Conservation (phyloP, 2,888 invertebrate genomes). For the Iphiclides podalirius region DNA sequence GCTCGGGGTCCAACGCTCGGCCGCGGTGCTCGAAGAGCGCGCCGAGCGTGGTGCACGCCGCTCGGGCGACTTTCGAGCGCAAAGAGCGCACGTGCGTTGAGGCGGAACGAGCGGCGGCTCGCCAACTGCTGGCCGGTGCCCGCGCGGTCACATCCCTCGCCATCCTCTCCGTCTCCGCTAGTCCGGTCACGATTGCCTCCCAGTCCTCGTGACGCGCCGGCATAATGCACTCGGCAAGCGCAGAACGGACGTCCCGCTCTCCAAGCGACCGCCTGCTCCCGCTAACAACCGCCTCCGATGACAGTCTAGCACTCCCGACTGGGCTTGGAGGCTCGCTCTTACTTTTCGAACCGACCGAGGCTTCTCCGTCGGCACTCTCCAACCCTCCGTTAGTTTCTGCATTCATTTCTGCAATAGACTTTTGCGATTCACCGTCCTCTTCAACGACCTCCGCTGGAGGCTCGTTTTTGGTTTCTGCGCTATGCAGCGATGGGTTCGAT, state of each 20-base stretch:
- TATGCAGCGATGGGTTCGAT: conserved; percentile 40
- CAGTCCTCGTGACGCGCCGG: conserved; percentile 87
- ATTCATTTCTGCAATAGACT: conserved; percentile 28
- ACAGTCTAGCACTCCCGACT: conserved; percentile 41
- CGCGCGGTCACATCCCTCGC: conserved; percentile 84
- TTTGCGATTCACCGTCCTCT: conserved; percentile 28
- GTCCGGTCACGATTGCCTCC: conserved; percentile 88
- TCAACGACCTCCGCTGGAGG: conserved; percentile 5
- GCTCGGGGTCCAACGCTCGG: conserved; percentile 83
- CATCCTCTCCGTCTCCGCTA: conserved; percentile 84
- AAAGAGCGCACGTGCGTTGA: conserved; percentile 92
- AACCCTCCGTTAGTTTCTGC: conserved; percentile 19
- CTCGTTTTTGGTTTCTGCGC: conserved; percentile 35
- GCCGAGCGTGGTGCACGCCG: conserved; percentile 90
- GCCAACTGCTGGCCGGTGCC: conserved; percentile 84
- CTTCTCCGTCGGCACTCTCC: conserved; percentile 38
- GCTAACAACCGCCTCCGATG: conserved; percentile 46
- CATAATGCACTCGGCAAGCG: conserved; percentile 60
- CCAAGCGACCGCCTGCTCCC: conserved; percentile 35
- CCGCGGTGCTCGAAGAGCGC: conserved; percentile 87
- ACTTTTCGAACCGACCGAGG: conserved; percentile 37
- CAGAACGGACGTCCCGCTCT: conserved; percentile 61
- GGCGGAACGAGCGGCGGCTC: conserved; percentile 84
- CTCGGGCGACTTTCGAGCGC: conserved; percentile 94
- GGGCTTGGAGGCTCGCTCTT: conserved; percentile 41